Conservation (phyloP, 2,113 vertebrate genomes). For the Megaptera novaeangliae region DNA sequence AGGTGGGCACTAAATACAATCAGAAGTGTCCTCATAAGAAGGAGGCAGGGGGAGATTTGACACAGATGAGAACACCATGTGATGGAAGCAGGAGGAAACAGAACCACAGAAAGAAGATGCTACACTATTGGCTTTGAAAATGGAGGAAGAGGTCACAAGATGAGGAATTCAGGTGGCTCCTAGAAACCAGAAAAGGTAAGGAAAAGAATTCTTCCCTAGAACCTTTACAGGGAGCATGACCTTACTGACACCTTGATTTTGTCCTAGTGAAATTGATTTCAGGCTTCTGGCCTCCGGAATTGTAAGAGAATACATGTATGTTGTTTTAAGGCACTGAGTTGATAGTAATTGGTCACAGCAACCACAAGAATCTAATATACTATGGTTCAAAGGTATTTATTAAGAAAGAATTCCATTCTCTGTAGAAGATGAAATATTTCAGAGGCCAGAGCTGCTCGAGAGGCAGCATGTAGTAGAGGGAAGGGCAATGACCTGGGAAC, state of each 20-base stretch:
- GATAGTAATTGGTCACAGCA: background rate
- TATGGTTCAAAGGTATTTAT: background rate
- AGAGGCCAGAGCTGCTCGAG: background rate
- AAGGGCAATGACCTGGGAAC: background rate
- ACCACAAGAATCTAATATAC: background rate
- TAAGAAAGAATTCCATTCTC: background rate
- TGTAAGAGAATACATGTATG: background rate
- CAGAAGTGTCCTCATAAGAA: background rate
- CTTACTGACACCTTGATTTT: background rate
- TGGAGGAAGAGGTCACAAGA: background rate
- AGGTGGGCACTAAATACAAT: background rate
- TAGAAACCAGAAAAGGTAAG: background rate
- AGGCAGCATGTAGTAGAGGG: background rate
- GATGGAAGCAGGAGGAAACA: background rate
- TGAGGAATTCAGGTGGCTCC: background rate
- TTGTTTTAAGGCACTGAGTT: background rate
- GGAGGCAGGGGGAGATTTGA: background rate
- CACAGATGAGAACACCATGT: background rate
- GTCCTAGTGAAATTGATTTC: background rate
- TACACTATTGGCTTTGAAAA: background rate
- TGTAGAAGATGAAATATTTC: background rate
- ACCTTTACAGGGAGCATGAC: background rate
- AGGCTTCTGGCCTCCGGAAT: background rate
- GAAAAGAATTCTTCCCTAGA: background rate
- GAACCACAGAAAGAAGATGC: background rate